A percentile compares a stretch with the other conserved stretches of the same genome.
Evolutionary conservation across 2,888 invertebrate species (phyloP).

Genomic region (Agrypnus murinus): DNA sequence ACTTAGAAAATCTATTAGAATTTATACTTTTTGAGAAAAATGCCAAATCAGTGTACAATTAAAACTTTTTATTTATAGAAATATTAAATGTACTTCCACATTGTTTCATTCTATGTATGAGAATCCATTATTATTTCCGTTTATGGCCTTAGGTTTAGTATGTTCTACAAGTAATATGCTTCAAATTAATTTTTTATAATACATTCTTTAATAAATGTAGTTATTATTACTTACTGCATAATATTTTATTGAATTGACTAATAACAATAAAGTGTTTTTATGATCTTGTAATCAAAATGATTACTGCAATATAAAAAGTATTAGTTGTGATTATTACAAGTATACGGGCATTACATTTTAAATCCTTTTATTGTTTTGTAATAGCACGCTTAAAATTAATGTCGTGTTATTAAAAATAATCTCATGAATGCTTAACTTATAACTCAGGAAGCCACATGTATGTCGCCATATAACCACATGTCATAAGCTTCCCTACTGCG

Average conservation of each 20-base stretch:
- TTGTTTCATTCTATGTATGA: too few relatives aligned
- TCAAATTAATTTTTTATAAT: too few relatives aligned
- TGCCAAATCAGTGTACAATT: too few relatives aligned
- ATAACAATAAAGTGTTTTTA: constrained; percentile 13
- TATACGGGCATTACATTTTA: constrained; percentile 18
- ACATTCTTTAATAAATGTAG: too few relatives aligned
- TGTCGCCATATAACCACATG: constrained; percentile 53
- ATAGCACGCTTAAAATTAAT: constrained; percentile 35
- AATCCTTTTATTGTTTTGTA: constrained; percentile 37
- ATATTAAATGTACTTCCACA: too few relatives aligned
- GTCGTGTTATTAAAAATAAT: constrained; percentile 34
- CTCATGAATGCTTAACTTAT: constrained; percentile 43
- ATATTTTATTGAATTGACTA: not conserved
- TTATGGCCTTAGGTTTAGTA: too few relatives aligned
- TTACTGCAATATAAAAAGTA: not conserved
- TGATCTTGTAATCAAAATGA: constrained; percentile 7
- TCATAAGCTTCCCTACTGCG: constrained; percentile 53
- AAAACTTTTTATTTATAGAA: too few relatives aligned
- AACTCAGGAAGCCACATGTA: constrained; percentile 50
- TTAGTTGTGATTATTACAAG: constrained; percentile 19
- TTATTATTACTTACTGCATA: not conserved
- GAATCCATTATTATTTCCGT: too few relatives aligned
- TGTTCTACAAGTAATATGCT: too few relatives aligned
- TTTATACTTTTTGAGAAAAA: too few relatives aligned
- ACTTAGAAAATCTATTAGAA: too few relatives aligned